Evolutionary conservation across 2,797 vertebrate species (phyloP), one percentile per base, ranked within the genome.

Genomic region (Microtus californicus): DNA sequence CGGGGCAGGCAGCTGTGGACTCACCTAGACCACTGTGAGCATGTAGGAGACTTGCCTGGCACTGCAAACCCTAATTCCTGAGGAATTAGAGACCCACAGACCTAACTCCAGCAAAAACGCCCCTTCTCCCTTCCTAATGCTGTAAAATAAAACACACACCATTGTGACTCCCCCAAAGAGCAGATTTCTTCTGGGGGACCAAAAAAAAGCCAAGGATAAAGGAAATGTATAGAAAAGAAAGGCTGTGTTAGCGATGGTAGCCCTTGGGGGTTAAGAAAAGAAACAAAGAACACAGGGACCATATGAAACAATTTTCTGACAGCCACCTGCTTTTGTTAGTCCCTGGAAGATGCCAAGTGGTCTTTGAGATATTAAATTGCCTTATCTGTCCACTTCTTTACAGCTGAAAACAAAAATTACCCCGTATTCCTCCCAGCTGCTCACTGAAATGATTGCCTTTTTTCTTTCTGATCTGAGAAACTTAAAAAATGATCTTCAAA

Each of bases 321-420:
- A 91, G 91, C 73, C 96, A 96, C 87, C 59, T 96, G 91, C 80
- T 97, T 97, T 79, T 95, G 81, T 87, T 9, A n/a, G 97, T 97
- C 97, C 97, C 96, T 96, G 96, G 96, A 97, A 94, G 95, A 83
- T 86, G 43, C 87, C 87, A 94, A 89, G 82, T 89, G 76, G 54
- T 88, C 11, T 82, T 92, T 96, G 92, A 95, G 90, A 78, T 74
- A 93, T 94, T 95, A 81, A 97, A 90, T 95, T 54, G 92, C 80
- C 71, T 95, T 92, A 97, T 94, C 94, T 96, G 94, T 93, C 92
- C 92, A 91, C 51, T 97, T 92, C 59, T 95, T 82, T 89, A 80
- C 87, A 82, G 91, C 93, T 97, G 96, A 97, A 97, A 98, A 92
- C 83, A 97, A 96, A 95, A 97, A 94, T 96, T 88, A 93, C 63